Base-by-base conservation (phyloP, 2,888 invertebrate genomes). In the Cheilosia pagana region DNA sequence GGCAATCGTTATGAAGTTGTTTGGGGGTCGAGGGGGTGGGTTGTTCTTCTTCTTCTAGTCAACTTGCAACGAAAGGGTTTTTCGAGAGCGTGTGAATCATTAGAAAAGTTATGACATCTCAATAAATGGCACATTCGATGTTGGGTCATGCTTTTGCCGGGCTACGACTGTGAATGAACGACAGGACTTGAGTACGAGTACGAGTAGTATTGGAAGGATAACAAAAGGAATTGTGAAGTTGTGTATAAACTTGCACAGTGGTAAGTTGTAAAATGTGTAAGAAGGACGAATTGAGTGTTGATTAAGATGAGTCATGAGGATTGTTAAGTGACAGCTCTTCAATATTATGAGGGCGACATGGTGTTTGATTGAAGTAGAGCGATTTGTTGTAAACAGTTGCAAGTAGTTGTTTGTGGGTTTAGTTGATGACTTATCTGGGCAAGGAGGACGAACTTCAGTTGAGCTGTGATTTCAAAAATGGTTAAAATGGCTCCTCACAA, bases 71-170 rank as follows among this genome's bases (percentile, higher is more conserved):
- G 70, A 79, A 53, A 59, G 70, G 65, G 70, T 75, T 85, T 75
- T 85, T 75, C 75, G 60, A 81, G 85, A 85, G 85, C 85, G 85
- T 85, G 85, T 76, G 85, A 85, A 85, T 85, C 85, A 85, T 85
- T 85, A 85, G 81, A 81, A 85, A 85, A 85, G 85, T 85, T 85
- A 85, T 81, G 85, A 85, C 85, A 85, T 85, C 85, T 85, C 81
- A 85, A 85, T 85, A 85, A 85, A 85, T 85, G 81, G 81, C 81
- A 71, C 81, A 85, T 75, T 85, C 81, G 75, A 76, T 81, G 85
- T 65, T 81, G 81, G 79, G 85, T 81, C 81, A 81, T 81, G 85
- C 65, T 63, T 68, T 57, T 45, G 77, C 70, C 70, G 52, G 52
- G 77, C 41, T 62, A 31, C 48, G 10, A 43, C 43, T 65, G 41